A percentile compares a stretch with the other conserved stretches of the same genome.
Evolutionary conservation across 2,113 vertebrate species (phyloP).

Genomic region (Pyxicephalus adspersus): DNA sequence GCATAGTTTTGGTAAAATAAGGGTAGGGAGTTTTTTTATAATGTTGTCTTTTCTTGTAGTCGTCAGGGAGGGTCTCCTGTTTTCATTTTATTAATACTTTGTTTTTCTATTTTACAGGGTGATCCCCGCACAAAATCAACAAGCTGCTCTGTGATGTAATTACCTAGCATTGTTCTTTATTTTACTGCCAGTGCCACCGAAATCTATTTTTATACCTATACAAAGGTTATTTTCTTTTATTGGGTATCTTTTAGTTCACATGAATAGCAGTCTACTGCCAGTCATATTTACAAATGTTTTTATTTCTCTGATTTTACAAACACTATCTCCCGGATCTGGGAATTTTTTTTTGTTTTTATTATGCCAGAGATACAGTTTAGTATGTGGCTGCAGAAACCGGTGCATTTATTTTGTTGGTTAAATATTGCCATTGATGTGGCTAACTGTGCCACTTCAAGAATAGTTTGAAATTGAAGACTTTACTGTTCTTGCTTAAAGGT

Average conservation of each 20-base stretch:
- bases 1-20: too few species aligned
- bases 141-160: slow-evolving; percentile 92
- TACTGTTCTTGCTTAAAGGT: background rate
- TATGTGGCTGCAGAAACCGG: background rate
- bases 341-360: background rate
- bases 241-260: background rate
- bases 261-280: slow-evolving; percentile 51
- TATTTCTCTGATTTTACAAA: slow-evolving; percentile 16
- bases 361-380: slow-evolving; percentile 13
- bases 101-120: slow-evolving; percentile 70
- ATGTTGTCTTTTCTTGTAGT: too few species aligned
- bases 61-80: too few species aligned
- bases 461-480: background rate
- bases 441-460: background rate
- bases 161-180: slow-evolving; percentile 51
- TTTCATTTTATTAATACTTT: background rate
- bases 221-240: slow-evolving; percentile 5
- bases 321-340: background rate
- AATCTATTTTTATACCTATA: slow-evolving; percentile 65
- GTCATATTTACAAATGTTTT: slow-evolving; percentile 25
- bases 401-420: slow-evolving; percentile 22
- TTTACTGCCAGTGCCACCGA: slow-evolving; percentile 73
- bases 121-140: slow-evolving; percentile 83
- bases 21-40: too few species aligned
- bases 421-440: background rate